Percentiles rank a stretch among this genome's conserved stretches.
Evolutionary conservation across 2,888 invertebrate species (phyloP).

Genomic region (Hirudinaria manillensis): DNA sequence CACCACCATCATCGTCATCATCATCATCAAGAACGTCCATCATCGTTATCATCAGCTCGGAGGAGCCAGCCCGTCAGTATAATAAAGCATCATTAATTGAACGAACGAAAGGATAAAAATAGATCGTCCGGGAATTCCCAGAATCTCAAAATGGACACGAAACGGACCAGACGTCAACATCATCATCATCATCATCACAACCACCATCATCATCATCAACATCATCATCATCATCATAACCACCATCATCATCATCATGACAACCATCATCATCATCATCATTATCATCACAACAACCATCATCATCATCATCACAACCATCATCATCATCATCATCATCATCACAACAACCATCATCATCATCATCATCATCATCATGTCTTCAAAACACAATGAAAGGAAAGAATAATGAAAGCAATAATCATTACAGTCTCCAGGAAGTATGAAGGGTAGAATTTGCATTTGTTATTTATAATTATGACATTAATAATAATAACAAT

Average conservation of each 20-base stretch:
- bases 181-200: background rate
- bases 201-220: constrained; percentile 13
- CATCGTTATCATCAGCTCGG: background rate
- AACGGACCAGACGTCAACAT: background rate
- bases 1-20: background rate
- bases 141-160: constrained; percentile 15
- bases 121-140: background rate
- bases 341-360: background rate
- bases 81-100: constrained; percentile 17
- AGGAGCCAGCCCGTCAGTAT: background rate
- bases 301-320: background rate
- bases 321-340: background rate
- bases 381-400: too few relatives aligned
- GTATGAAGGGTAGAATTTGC: too few relatives aligned
- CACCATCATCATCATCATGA: constrained; percentile 1
- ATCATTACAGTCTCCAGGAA: too few relatives aligned
- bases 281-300: background rate
- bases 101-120: constrained; percentile 7
- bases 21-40: constrained; percentile 7
- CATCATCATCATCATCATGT: background rate
- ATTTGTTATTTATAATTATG: too few relatives aligned
- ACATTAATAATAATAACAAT: too few relatives aligned
- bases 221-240: background rate
- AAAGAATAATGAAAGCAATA: too few relatives aligned
- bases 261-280: background rate